Conservation (phyloP, 2,888 invertebrate genomes). For the Eudemis profundana region DNA sequence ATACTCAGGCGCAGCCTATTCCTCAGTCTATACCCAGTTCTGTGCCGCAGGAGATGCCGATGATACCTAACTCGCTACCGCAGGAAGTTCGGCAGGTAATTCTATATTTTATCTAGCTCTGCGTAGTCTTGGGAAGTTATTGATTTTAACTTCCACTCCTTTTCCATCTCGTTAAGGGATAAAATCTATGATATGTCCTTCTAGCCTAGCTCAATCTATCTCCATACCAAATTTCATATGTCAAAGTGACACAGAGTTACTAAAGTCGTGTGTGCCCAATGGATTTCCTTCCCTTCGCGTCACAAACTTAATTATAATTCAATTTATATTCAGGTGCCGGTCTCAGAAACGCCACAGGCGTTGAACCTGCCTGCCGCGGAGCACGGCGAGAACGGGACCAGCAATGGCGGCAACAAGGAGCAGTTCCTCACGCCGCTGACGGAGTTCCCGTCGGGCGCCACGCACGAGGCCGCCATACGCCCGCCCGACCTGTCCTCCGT, state of each 20-base stretch:
- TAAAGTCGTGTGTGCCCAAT: no score
- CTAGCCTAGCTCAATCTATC: no score
- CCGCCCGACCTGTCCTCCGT: constrained; percentile 75
- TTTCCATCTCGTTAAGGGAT: no score
- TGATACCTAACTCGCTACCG: constrained; percentile 13
- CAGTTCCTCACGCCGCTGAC: constrained; percentile 79
- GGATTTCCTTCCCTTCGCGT: no score
- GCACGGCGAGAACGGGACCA: constrained; percentile 60
- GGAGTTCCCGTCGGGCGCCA: constrained; percentile 70
- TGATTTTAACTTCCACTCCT: no score
- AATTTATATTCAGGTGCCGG: constrained; percentile 44
- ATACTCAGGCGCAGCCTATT: background rate
- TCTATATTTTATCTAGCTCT: no score
- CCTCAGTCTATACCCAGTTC: background rate
- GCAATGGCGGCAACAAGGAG: constrained; percentile 69
- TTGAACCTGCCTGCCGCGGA: constrained; percentile 56
- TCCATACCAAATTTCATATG: no score
- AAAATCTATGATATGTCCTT: no score
- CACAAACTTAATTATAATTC: no score
- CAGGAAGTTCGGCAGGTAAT: constrained; percentile 1
- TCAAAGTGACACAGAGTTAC: no score
- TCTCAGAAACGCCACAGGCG: constrained; percentile 58
- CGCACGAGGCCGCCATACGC: constrained; percentile 65
- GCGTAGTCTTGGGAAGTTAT: no score
- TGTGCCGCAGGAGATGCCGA: constrained; percentile 22